Base-by-base conservation (phyloP, 2,113 vertebrate genomes). In the Tragelaphus strepsiceros region DNA sequence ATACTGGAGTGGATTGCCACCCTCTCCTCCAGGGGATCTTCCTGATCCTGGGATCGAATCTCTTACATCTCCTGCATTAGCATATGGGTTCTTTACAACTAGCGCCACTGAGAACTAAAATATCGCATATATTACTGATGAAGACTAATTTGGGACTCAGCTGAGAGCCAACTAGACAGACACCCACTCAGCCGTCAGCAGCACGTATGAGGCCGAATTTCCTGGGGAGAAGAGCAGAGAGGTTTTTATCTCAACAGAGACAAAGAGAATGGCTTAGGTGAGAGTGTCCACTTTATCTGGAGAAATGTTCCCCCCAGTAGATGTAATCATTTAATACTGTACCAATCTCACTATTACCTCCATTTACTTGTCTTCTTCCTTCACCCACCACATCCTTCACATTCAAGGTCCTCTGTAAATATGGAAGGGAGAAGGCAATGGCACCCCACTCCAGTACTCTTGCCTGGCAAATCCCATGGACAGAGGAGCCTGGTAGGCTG, bases 181-280 rank as follows among this genome's bases (percentile, higher is more conserved):
- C 39, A 7, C 5, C 85, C 5, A 16, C 39, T 67, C 39, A 11
- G 85, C 58, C 39, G 1, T 21, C 46, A 83, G 30, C 46, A 22
- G 71, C 28, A 35, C 6, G 6, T 30, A 32, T 0, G 0, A 51
- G 24, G 64, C 61, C 7, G 6, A 39, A 24, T 35, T 82, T 3
- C 64, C 80, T 21, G 19, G 87, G 49, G 59, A 56, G 39, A 49
- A 59, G 67, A 67, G 22, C 26, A 58, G 62, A 58, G 62, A 49
- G 39, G 12, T 15, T 43, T 77, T 77, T 43, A 77, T 74, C 46
- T 54, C 35, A 78, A n/a, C 19, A 49, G 84, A 53, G n/a, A 77
- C 32, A 39, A 6, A 80, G 62, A 58, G n/a, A 53, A 35, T 13
- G 46, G 56, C 21, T 28, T 8, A 59, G 39, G 24, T 30, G 26